phyloP scores from a whole-genome alignment of 2,113 vertebrate genomes.

The Chrysemys picta region DNA sequence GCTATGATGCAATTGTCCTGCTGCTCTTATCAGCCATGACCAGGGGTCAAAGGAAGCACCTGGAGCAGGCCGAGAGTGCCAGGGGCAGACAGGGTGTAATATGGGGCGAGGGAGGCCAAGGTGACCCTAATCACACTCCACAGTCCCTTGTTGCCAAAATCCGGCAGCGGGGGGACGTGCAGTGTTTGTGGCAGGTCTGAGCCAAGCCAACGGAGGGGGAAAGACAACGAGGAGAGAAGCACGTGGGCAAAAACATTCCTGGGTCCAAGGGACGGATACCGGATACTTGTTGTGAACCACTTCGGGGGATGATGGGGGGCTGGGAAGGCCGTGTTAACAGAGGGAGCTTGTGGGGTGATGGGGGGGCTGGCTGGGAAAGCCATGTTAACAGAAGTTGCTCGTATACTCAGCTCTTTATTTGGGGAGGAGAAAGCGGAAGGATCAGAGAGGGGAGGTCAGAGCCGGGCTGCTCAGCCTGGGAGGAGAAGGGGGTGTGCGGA shows the following conservation, averaged over 20 bases:
- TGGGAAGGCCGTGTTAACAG: no score
- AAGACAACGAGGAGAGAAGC: background rate
- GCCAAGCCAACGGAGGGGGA: background rate
- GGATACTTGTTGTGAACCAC: no score
- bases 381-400: background rate
- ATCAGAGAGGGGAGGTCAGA: background rate
- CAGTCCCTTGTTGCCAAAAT: background rate
- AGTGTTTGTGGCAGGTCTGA: background rate
- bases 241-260: background rate
- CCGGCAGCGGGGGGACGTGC: background rate
- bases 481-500: background rate
- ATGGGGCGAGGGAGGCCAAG: background rate
- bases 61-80: background rate
- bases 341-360: background rate
- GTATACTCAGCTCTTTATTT: background rate
- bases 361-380: background rate
- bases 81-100: background rate
- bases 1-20: background rate
- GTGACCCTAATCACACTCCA: background rate
- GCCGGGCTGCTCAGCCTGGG: accelerated
- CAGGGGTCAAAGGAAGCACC: background rate
- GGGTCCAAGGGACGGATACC: background rate
- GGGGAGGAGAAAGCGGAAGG: background rate
- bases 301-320: background rate
- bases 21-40: background rate